phyloP scores from a whole-genome alignment of 1,140 invertebrate genomes.

The Archivesica marissinica region DNA sequence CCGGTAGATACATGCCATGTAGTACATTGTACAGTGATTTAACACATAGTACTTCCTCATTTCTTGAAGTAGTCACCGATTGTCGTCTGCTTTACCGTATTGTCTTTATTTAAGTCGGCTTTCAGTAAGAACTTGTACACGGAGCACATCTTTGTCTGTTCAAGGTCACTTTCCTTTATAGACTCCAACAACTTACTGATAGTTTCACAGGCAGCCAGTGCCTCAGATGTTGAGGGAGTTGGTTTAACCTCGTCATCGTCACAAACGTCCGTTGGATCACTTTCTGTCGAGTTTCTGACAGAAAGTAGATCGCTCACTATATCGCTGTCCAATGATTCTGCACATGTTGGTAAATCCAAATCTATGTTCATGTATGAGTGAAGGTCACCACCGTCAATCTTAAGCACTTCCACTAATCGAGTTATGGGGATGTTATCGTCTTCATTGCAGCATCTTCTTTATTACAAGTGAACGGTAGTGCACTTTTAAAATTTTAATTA shows the following conservation, averaged over 20 bases:
- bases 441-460: not conserved
- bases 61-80: not conserved
- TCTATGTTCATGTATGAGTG: not conserved
- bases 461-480: slow-evolving; percentile 3
- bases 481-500: slow-evolving; percentile 63
- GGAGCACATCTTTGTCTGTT: not conserved
- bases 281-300: not conserved
- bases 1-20: too few species aligned
- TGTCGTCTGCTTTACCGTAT: not conserved
- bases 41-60: too few species aligned
- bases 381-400: not conserved
- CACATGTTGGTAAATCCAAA: not conserved
- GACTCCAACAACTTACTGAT: not conserved
- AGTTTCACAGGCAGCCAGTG: not conserved
- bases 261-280: not conserved
- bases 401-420: not conserved
- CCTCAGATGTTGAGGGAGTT: not conserved
- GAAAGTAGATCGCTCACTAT: not conserved
- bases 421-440: slow-evolving; percentile 12
- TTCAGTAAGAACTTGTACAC: not conserved
- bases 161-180: not conserved
- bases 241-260: not conserved
- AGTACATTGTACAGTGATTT: too few species aligned
- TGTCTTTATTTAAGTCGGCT: not conserved
- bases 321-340: not conserved